Evolutionary conservation across 2,888 invertebrate genomes (phyloP).

Genomic region (Stenodema calcarata): DNA sequence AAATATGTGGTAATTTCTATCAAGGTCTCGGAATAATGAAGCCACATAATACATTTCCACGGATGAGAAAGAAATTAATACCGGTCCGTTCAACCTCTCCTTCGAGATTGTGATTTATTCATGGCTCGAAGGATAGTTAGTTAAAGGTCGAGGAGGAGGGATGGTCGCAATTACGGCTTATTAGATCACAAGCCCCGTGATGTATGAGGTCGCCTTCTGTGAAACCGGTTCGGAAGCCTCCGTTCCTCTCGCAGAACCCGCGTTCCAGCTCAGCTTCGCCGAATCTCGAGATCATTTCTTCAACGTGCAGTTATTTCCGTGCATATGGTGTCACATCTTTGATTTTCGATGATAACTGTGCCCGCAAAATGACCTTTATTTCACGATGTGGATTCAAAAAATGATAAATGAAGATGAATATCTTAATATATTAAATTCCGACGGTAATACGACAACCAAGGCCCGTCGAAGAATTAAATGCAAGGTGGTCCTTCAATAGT

Average conservation of each 20-base stretch:
- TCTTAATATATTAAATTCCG: no score
- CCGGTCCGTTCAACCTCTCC: background rate
- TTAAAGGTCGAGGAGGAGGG: background rate
- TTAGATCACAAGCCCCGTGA: constrained; percentile 21
- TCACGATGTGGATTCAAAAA: no score
- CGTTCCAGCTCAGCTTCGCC: background rate
- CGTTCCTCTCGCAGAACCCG: background rate
- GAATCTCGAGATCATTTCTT: background rate
- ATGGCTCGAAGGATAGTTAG: background rate
- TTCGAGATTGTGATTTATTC: constrained; percentile 17
- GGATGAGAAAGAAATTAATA: background rate
- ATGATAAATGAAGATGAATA: no score
- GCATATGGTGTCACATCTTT: no score
- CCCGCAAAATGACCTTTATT: no score
- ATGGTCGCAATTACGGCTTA: constrained; percentile 29
- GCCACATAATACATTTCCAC: background rate
- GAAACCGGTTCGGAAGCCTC: background rate
- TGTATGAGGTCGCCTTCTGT: constrained; percentile 3
- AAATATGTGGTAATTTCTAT: no score
- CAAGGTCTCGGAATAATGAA: background rate
- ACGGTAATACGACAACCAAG: no score
- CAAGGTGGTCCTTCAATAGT: no score
- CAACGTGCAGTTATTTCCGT: no score
- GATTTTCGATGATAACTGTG: no score
- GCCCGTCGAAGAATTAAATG: no score